Base-by-base conservation (phyloP, 2,888 invertebrate genomes). In the Cistogaster globosa region DNA sequence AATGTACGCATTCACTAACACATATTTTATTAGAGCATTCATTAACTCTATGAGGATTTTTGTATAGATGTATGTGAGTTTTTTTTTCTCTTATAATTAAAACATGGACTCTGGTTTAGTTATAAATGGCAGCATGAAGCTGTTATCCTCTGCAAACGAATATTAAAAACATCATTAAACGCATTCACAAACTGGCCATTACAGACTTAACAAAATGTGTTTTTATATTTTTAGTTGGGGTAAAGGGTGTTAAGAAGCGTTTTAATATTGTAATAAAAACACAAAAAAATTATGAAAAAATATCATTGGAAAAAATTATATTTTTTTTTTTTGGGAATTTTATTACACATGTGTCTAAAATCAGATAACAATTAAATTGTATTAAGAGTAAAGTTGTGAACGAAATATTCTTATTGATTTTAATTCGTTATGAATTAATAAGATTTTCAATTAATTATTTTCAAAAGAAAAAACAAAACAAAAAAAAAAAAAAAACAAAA, bases 101-200 rank as follows among this genome's bases (percentile, higher is more conserved):
- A 65, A 18, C 69, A 65, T 82, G 26, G 38, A 65, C 76, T 76
- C 18, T 48, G 53, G 22, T 53, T 55, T 62, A 20, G 18, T 65
- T 76, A 65, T 71, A 55, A 26, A 74, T n/a, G 14, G 22, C 38
- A 38, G 20, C 26, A 58, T 12, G 32, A 57, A 4, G 20, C 14
- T 20, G 32, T 9, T 48, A 48, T 51, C 38, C 6, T 38, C 18
- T 60, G 12, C 20, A 48, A 76, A 57, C 18, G 42, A 45, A 57
- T 20, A 20, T 60, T 38, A 26, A 51, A 58, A 58, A 48, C 67
- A 51, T 32, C 74, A 83, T 79, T 75, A 83, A 79, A 71, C 63
- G 63, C 69, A 75, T 69, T 65, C 63, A 62, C 38, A n/a, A 69
- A 63, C 74, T 83, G 74, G 69, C 60, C 74, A 79, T 83, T 83